phyloP scores from a whole-genome alignment of 2,888 invertebrate species.

The Conistra vaccinii region DNA sequence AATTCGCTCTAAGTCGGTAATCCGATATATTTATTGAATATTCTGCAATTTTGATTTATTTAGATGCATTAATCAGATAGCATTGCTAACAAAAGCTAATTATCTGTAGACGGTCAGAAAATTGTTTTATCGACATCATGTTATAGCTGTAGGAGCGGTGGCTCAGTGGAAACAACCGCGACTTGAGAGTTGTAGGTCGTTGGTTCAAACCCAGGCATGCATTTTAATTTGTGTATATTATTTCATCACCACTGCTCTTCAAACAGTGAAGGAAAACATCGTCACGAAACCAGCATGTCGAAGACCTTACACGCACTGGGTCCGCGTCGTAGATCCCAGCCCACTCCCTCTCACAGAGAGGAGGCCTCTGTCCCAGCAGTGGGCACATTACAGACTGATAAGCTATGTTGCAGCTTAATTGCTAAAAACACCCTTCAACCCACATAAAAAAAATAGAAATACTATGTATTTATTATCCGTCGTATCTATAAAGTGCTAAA shows the following conservation, averaged over 20 bases:
- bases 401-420: neutral
- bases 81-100: no score
- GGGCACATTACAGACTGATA: neutral
- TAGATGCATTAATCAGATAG: neutral
- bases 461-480: neutral
- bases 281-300: neutral
- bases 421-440: neutral
- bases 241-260: neutral
- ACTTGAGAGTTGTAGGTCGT: neutral
- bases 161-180: neutral
- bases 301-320: neutral
- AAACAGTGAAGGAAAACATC: neutral
- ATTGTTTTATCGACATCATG: neutral
- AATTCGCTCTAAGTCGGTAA: neutral
- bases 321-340: neutral
- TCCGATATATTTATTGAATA: neutral
- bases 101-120: neutral
- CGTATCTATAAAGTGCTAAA: constrained; percentile 42
- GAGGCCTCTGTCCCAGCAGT: neutral
- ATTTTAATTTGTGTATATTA: neutral
- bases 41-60: neutral
- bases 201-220: neutral
- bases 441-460: constrained; percentile 8
- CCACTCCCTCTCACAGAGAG: neutral
- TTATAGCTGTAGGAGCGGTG: neutral